A percentile compares a stretch with the other conserved stretches of the same genome.
Evolutionary conservation across 2,888 invertebrate genomes (phyloP).

Genomic region (Eupeodes luniger): DNA sequence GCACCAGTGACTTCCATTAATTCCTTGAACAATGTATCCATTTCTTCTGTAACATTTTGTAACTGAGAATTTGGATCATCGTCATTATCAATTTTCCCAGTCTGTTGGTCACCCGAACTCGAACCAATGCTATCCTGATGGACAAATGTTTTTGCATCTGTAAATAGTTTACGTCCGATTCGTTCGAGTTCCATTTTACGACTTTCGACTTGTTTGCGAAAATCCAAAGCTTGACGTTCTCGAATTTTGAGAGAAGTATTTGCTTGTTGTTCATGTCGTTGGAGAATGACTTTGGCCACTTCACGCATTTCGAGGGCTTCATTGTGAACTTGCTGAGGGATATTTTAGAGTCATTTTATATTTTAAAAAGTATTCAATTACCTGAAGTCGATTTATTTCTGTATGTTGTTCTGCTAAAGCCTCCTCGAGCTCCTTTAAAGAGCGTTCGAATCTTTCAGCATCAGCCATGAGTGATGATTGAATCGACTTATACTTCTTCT

Average conservation of each 20-base stretch:
- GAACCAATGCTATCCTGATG: constrained; percentile 87
- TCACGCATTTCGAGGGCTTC: constrained; percentile 90
- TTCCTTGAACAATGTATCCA: constrained; percentile 89
- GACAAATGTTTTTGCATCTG: constrained; percentile 85
- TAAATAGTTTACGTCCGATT: constrained; percentile 91
- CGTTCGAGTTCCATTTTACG: constrained; percentile 90
- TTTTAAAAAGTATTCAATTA: constrained; percentile 77
- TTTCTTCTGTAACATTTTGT: constrained; percentile 82
- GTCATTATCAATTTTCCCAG: constrained; percentile 82
- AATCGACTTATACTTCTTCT: constrained; percentile 90
- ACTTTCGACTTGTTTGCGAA: constrained; percentile 89
- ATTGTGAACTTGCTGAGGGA: constrained; percentile 87
- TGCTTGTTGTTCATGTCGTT: constrained; percentile 89
- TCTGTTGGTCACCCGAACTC: constrained; percentile 83
- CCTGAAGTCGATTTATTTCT: constrained; percentile 91
- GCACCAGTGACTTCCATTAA: constrained; percentile 92
- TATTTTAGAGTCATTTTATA: background rate
- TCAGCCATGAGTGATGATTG: constrained; percentile 89
- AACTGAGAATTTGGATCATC: constrained; percentile 82
- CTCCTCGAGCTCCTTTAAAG: constrained; percentile 88
- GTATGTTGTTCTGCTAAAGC: constrained; percentile 88
- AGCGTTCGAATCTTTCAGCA: constrained; percentile 90
- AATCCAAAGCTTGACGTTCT: constrained; percentile 87
- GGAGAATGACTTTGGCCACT: constrained; percentile 88
- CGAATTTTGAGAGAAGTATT: constrained; percentile 88